phyloP scores from a whole-genome alignment of 1,140 invertebrate genomes.

The Zaprionus gabonicus region DNA sequence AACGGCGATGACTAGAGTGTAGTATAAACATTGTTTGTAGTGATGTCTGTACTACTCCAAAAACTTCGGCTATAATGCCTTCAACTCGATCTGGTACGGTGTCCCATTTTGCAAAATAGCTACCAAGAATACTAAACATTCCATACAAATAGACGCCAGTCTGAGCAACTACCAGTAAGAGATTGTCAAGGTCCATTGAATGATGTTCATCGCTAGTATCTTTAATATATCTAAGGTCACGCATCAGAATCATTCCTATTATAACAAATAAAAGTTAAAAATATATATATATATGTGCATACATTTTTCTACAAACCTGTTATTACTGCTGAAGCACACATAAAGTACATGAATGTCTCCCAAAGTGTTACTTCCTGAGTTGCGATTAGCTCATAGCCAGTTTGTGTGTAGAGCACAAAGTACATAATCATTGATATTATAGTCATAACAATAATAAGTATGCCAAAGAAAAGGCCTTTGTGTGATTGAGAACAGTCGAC shows the following conservation, averaged over 20 bases:
- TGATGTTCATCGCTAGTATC: slow-evolving; percentile 86
- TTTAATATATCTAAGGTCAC: slow-evolving; percentile 86
- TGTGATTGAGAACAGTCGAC: slow-evolving; percentile 96
- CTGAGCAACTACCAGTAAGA: slow-evolving; percentile 93
- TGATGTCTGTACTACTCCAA: slow-evolving; percentile 89
- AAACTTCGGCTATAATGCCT: slow-evolving; percentile 87
- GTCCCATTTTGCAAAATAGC: slow-evolving; percentile 89
- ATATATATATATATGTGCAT: background rate
- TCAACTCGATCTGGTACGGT: slow-evolving; percentile 85
- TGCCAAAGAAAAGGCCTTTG: slow-evolving; percentile 93
- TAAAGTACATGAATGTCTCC: slow-evolving; percentile 89
- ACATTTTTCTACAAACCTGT: slow-evolving; percentile 51
- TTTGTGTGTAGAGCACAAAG: slow-evolving; percentile 92
- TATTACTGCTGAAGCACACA: slow-evolving; percentile 73
- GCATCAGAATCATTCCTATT: slow-evolving; percentile 87
- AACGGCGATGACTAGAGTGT: slow-evolving; percentile 91
- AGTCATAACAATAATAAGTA: slow-evolving; percentile 92
- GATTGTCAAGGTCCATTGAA: slow-evolving; percentile 91
- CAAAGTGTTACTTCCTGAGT: slow-evolving; percentile 91
- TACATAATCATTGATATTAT: slow-evolving; percentile 96
- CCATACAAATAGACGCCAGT: slow-evolving; percentile 95
- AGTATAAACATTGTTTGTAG: slow-evolving; percentile 93
- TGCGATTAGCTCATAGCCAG: slow-evolving; percentile 88
- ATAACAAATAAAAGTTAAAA: background rate
- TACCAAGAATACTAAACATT: slow-evolving; percentile 93